Evolutionary conservation across 2,797 vertebrate species (phyloP).

Genomic region (Bothrops alternatus): DNA sequence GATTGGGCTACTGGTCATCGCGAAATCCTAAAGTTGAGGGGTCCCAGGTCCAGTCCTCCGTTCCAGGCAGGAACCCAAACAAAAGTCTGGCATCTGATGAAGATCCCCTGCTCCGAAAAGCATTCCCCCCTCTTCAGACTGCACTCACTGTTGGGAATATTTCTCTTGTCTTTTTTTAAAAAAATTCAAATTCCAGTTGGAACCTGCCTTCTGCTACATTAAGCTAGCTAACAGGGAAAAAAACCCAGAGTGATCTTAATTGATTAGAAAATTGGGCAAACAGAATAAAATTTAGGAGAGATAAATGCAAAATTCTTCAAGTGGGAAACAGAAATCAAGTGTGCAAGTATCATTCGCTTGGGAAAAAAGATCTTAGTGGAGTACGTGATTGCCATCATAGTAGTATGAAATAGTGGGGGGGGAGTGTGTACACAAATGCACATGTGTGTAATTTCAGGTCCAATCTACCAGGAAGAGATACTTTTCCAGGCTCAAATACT

Average conservation of each 20-base stretch:
- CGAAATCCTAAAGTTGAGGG: background rate
- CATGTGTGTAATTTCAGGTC: background rate
- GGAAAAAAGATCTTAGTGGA: background rate
- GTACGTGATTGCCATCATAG: background rate
- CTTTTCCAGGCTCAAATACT: background rate
- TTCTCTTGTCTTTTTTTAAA: background rate
- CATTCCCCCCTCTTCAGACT: background rate
- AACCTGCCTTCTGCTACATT: background rate
- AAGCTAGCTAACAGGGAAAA: background rate
- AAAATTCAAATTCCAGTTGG: background rate
- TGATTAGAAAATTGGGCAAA: no score
- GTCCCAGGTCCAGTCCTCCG: background rate
- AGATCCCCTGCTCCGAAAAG: background rate
- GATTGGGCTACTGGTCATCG: background rate
- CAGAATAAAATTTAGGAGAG: background rate
- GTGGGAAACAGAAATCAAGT: background rate
- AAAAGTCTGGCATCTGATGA: background rate
- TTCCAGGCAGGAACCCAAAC: background rate
- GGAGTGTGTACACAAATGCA: background rate
- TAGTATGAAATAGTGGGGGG: background rate
- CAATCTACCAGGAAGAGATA: background rate
- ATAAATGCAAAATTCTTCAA: background rate
- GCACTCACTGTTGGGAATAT: background rate
- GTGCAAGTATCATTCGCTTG: background rate
- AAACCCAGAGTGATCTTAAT: background rate